Evolutionary conservation across 2,113 vertebrate genomes (phyloP).

Genomic region (Alaudala cheleensis): DNA sequence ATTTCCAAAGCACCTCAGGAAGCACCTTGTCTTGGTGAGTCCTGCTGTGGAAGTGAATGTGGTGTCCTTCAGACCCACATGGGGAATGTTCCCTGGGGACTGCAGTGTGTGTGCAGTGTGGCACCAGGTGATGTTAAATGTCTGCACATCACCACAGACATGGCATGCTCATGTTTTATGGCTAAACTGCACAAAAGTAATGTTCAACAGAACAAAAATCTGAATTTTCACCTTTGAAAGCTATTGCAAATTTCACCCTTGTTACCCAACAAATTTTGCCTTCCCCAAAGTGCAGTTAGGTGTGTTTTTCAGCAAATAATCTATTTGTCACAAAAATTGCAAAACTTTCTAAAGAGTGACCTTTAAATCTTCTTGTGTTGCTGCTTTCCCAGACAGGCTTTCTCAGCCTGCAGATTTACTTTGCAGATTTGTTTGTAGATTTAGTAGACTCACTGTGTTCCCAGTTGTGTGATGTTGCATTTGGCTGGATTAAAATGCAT

Average conservation of each 20-base stretch:
- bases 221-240: not conserved
- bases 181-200: not conserved
- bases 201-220: not conserved
- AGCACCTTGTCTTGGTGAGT: not conserved
- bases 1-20: not conserved
- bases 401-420: constrained; percentile 22
- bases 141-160: not conserved
- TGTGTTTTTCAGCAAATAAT: not conserved
- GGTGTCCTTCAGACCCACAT: not conserved
- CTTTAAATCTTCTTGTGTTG: constrained; percentile 34
- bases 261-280: not conserved
- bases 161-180: not conserved
- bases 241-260: not conserved
- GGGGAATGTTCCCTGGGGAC: not conserved
- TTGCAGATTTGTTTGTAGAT: constrained; percentile 26
- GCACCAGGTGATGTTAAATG: not conserved
- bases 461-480: not conserved
- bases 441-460: not conserved
- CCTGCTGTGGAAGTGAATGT: accelerated
- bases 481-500: constrained; percentile 41
- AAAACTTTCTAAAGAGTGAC: not conserved
- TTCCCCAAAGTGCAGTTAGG: not conserved
- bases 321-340: not conserved
- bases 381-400: constrained; percentile 24
- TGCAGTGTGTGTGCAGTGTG: not conserved